phyloP scores from a whole-genome alignment of 2,888 invertebrate genomes.

The Tenodera sinensis region DNA sequence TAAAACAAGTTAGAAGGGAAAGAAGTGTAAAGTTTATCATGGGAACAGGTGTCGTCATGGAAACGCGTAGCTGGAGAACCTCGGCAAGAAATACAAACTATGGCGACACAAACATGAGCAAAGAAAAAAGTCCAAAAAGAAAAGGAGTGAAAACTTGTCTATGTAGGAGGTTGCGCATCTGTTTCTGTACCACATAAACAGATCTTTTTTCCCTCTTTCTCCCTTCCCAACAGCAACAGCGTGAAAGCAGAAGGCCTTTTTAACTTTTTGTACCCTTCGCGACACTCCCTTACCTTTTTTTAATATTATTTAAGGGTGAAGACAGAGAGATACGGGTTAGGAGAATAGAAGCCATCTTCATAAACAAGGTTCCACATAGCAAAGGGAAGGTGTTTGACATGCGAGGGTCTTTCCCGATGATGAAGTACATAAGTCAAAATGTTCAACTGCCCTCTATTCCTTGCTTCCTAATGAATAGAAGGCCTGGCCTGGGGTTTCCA shows the following conservation, averaged over 20 bases:
- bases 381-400: background rate
- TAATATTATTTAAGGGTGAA: conserved; percentile 12
- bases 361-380: background rate
- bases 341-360: background rate
- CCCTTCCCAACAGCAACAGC: conserved; percentile 6
- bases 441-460: background rate
- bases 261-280: background rate
- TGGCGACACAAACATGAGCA: conserved; percentile 10
- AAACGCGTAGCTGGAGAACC: background rate
- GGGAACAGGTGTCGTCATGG: conserved; percentile 25
- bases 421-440: background rate
- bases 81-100: background rate
- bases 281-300: background rate
- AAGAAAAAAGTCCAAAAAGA: conserved; percentile 6
- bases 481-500: too few relatives aligned
- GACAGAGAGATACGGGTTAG: background rate
- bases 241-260: conserved; percentile 8
- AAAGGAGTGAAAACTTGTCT: background rate
- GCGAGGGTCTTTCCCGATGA: background rate
- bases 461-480: too few relatives aligned
- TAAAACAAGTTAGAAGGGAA: background rate
- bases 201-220: background rate
- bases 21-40: conserved; percentile 20
- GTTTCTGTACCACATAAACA: conserved; percentile 15
- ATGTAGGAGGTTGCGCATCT: conserved; percentile 13